Percentiles rank a stretch among this genome's conserved stretches.
Evolutionary conservation across 2,113 vertebrate species (phyloP).

Genomic region (Muntiacus muntjak): DNA sequence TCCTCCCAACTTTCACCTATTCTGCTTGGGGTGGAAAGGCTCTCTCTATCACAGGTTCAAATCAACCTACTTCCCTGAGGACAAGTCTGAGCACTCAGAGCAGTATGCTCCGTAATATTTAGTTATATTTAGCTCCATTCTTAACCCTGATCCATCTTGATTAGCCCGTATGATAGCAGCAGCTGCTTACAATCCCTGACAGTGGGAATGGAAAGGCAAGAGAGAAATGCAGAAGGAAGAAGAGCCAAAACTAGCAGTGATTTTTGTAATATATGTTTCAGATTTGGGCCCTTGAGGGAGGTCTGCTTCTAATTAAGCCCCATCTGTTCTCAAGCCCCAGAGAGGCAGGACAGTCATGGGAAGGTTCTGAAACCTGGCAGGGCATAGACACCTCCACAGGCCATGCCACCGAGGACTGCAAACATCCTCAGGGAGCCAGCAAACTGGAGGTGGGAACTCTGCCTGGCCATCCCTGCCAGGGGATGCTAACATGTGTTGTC

Average conservation of each 20-base stretch:
- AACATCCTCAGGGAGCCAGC: not conserved
- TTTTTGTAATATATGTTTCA: not conserved
- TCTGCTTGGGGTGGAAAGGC: not conserved
- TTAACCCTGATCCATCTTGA: constrained; percentile 25
- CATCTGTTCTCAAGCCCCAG: constrained; percentile 1
- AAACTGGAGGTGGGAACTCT: not conserved
- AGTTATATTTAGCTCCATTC: constrained; percentile 26
- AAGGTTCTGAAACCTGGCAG: not conserved
- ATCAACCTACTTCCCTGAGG: not conserved
- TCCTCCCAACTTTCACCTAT: not conserved
- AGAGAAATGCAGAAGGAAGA: not conserved
- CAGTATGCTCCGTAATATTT: not conserved
- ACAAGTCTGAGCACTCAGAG: not conserved
- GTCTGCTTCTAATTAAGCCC: constrained; percentile 32
- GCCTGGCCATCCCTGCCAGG: not conserved
- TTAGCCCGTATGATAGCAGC: not conserved
- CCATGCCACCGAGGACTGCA: not conserved
- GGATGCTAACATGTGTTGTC: not conserved
- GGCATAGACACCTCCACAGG: not conserved
- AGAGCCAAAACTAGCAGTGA: not conserved
- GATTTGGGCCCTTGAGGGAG: not conserved
- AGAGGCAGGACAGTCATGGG: not conserved
- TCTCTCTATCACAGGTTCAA: not conserved
- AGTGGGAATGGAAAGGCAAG: constrained; percentile 14
- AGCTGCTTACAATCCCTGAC: not conserved